Base-by-base conservation (phyloP, 2,888 invertebrate species). In the Dynastes maya region DNA sequence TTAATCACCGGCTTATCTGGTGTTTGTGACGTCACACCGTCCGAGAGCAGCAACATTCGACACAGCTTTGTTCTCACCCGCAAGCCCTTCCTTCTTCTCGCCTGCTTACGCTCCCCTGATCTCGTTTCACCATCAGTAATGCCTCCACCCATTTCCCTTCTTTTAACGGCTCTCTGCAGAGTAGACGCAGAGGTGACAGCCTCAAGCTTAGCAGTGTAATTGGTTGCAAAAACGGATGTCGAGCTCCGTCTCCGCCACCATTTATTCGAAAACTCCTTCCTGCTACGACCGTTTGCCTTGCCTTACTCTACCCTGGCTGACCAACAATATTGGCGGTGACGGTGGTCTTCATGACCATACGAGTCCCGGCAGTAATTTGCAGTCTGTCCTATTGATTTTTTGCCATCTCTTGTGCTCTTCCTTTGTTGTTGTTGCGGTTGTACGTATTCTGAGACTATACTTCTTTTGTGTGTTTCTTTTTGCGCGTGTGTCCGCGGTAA, bases 1-100 rank as follows among this genome's bases (percentile, higher is more conserved):
- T 86, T 85, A 86, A 86, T 86, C 86, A 86, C 81, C 78, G 80
- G 83, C 85, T 85, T 85, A 86, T 86, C 86, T 85, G 83, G 84
- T 84, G 85, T 83, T 84, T 79, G 82, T 86, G 85, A 86, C 85
- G 84, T 83, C 83, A 84, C 80, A 78, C 80, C 82, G 84, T 83
- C 83, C 83, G 81, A 84, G 68, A 79, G 67, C 22, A 77, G 67
- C 49, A 77, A 76, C 65, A 82, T 83, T 83, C 80, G 81, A 81
- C 81, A 76, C 81, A 79, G 81, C 80, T 81, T 82, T 81, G 80
- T 81, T 81, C 79, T 80, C 79, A 78, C 77, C 79, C 81, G 79
- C 78, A 45, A 61, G 29, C 16, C 72, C 72, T 27, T 63, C 61
- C 49, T 58, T 58, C 63, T 11, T 3, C 11, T 29, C 63, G 63